A percentile compares a stretch with the other conserved stretches of the same genome.
These are phyloP conservation scores for Anniella stebbinsi DNA, from an alignment of 2,797 vertebrate genomes.

Conservation along the genomic window DNA sequence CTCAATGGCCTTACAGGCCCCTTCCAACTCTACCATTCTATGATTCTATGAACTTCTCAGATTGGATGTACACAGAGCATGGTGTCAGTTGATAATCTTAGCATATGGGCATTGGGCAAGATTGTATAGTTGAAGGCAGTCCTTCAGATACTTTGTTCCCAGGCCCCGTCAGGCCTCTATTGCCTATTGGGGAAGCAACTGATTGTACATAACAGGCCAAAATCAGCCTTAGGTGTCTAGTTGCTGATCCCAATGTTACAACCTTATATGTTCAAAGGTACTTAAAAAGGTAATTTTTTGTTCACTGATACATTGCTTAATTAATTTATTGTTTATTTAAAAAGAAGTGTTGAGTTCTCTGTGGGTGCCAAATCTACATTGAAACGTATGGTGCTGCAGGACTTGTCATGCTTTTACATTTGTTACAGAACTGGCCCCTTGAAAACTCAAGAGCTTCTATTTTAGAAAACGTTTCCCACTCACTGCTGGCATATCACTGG, in stretches of 20 bases:
- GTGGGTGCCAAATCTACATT: neutral
- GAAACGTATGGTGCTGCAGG: neutral
- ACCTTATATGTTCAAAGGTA: neutral
- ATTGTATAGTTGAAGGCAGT: neutral
- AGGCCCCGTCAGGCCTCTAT: neutral
- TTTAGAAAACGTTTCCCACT: conserved; percentile 42
- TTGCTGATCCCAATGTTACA: neutral
- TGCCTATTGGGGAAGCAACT: neutral
- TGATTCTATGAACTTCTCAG: no score
- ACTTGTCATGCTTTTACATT: neutral
- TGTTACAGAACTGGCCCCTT: neutral
- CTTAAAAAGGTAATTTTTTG: neutral
- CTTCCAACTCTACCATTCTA: no score
- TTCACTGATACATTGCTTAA: neutral
- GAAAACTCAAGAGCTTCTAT: conserved; percentile 6
- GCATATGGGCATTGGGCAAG: neutral
- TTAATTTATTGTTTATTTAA: neutral
- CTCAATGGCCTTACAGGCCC: no score
- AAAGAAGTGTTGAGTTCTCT: neutral
- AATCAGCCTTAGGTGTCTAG: neutral
- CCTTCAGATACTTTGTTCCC: neutral
- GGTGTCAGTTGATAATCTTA: neutral
- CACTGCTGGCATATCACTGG: conserved; percentile 20
- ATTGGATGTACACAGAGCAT: neutral
- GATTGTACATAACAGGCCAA: neutral